phyloP scores from a whole-genome alignment of 2,888 invertebrate genomes.

The Eurytoma adleriae region DNA sequence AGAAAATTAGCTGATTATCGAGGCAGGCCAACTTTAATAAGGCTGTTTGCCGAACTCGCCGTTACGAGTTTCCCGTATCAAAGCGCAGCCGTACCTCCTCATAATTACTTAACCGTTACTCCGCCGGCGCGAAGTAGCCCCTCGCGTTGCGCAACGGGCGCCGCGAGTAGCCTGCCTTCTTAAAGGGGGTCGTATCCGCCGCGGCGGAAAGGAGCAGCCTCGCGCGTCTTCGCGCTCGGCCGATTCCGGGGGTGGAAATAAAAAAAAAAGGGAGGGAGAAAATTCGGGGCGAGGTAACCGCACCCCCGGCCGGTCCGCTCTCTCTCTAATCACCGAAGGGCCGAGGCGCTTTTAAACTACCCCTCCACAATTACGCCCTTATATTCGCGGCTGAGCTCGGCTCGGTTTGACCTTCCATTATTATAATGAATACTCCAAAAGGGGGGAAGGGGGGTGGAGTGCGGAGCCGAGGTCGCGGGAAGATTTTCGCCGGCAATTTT shows the following conservation, averaged over 20 bases:
- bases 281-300: slow-evolving; percentile 62
- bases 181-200: not conserved
- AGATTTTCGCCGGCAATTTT: slow-evolving; percentile 3
- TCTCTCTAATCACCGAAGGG: slow-evolving; percentile 64
- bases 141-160: no score
- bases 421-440: slow-evolving; percentile 58
- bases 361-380: slow-evolving; percentile 63
- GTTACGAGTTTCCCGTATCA: no score
- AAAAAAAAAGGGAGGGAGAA: not conserved
- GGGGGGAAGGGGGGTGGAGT: no score
- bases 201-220: not conserved
- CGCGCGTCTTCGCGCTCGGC: not conserved
- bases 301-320: slow-evolving; percentile 61
- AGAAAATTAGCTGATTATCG: no score
- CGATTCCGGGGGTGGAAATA: not conserved
- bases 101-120: no score
- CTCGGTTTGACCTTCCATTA: slow-evolving; percentile 59
- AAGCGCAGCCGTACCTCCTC: no score
- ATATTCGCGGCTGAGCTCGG: slow-evolving; percentile 47
- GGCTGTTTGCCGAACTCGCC: no score
- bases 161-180: no score
- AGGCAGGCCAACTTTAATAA: no score
- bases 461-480: not conserved
- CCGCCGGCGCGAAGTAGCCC: no score
- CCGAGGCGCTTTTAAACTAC: slow-evolving; percentile 64